These are phyloP conservation scores for Clarias batrachus DNA, from an alignment of 2,113 vertebrate species.

Conservation along the genomic window DNA sequence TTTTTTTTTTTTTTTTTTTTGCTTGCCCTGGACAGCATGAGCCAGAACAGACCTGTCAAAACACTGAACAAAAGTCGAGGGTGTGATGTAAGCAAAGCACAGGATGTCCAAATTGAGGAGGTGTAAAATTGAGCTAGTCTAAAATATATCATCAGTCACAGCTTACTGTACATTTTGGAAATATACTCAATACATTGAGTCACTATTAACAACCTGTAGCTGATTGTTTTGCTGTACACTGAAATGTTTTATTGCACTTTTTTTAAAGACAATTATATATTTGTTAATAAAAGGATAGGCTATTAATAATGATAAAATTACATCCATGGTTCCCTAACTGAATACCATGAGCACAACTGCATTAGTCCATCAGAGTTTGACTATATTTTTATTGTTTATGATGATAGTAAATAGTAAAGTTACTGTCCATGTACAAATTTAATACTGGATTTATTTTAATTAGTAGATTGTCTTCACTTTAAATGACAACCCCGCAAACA, in stretches of 20 bases:
- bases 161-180: background rate
- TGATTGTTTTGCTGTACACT: background rate
- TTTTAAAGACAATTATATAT: too few relatives aligned
- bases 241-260: background rate
- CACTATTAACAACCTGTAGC: background rate
- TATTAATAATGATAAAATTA: too few relatives aligned
- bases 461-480: too few relatives aligned
- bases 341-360: background rate
- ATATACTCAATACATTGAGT: background rate
- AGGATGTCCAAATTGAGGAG: background rate
- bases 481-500: background rate
- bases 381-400: too few relatives aligned
- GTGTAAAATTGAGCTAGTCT: background rate
- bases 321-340: background rate
- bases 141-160: background rate
- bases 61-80: background rate
- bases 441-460: background rate
- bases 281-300: background rate
- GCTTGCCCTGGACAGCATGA: constrained; percentile 15
- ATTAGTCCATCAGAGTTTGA: background rate
- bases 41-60: constrained; percentile 9
- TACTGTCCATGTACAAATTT: background rate
- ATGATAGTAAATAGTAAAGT: background rate
- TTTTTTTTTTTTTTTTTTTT: background rate
- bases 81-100: background rate